Base-by-base conservation (phyloP, 1,140 invertebrate genomes). In the Zophobas morio region DNA sequence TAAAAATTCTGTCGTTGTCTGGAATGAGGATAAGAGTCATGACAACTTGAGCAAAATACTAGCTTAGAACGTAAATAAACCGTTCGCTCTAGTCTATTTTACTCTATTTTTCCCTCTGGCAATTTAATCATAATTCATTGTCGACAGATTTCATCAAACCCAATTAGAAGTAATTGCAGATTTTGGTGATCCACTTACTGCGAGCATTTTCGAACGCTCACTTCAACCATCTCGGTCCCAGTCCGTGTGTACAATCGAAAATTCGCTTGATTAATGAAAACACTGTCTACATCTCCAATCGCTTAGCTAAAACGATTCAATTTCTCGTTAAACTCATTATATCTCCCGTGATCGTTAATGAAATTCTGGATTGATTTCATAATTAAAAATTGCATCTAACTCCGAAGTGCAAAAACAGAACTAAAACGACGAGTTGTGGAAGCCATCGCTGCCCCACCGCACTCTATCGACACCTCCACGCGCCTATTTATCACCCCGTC, bases 321-420 rank as follows among this genome's bases (percentile, higher is more conserved):
- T 54, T 54, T 54, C 53, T 34, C 53, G 53, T 54, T 54, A 54
- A 54, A 54, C 20, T 54, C 53, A 54, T 54, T 54, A 54, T 54
- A 54, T 34, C 53, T 54, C 53, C 32, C 53, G 33, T 20, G 53
- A 5, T 34, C 53, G 53, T 54, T 54, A 54, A 54, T 54, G 53
- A 54, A 54, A 54, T 54, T 54, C 53, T 54, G 53, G 53, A 54
- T 54, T 54, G 53, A 54, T 54, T 54, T 54, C 53, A 54, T 54
- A 54, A 54, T 54, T 54, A 54, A 54, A 54, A 54, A 20, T 20
- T 20, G 20, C 20, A 20, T 20, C 20, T 20, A 20, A 20, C 20
- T 20, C 33, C 32, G 33, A 8, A 32, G 53, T 54, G 53, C 35
- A 20, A 3, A 34, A 54, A 34, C 20, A 20, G 20, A 20, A 20